Percentiles rank a stretch among this genome's conserved stretches.
These are phyloP conservation scores for Sisyra terminalis DNA, from an alignment of 2,888 invertebrate genomes.

Conservation along the genomic window DNA sequence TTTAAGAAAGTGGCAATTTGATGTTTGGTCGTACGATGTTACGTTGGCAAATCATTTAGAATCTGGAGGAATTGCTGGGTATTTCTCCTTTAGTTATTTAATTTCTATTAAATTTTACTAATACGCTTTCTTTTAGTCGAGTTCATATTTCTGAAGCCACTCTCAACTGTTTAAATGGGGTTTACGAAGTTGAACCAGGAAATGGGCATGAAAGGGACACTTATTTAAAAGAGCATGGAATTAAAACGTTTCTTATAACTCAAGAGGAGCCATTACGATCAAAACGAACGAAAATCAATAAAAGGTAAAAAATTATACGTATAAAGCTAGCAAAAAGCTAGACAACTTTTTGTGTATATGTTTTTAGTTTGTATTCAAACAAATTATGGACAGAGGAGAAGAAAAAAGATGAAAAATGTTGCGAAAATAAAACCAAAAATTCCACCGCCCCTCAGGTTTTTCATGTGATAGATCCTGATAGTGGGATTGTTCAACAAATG, in stretches of 20 bases:
- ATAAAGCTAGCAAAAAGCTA: neutral
- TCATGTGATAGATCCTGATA: too few relatives aligned
- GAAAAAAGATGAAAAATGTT: constrained; percentile 4
- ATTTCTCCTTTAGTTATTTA: too few relatives aligned
- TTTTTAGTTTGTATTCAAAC: constrained; percentile 25
- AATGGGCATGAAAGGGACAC: constrained; percentile 68
- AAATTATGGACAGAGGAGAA: constrained; percentile 26
- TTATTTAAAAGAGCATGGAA: constrained; percentile 70
- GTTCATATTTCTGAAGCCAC: constrained; percentile 93
- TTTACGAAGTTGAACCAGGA: constrained; percentile 89
- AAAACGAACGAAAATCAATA: constrained; percentile 20
- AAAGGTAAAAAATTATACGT: too few relatives aligned
- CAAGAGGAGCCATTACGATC: constrained; percentile 56
- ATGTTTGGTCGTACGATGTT: constrained; percentile 90
- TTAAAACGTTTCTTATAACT: constrained; percentile 79
- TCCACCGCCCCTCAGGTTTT: too few relatives aligned
- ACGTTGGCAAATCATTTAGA: constrained; percentile 94
- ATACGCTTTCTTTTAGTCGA: constrained; percentile 46
- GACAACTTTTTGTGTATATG: constrained; percentile 4
- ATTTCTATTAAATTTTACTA: constrained; percentile 3
- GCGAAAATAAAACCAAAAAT: too few relatives aligned
- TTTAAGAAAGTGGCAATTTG: constrained; percentile 83
- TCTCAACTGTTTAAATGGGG: constrained; percentile 63
- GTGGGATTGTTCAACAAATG: neutral
- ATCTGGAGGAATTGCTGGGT: constrained; percentile 94